Conservation (phyloP, 2,797 vertebrate species). For the Poecilia wingei region DNA sequence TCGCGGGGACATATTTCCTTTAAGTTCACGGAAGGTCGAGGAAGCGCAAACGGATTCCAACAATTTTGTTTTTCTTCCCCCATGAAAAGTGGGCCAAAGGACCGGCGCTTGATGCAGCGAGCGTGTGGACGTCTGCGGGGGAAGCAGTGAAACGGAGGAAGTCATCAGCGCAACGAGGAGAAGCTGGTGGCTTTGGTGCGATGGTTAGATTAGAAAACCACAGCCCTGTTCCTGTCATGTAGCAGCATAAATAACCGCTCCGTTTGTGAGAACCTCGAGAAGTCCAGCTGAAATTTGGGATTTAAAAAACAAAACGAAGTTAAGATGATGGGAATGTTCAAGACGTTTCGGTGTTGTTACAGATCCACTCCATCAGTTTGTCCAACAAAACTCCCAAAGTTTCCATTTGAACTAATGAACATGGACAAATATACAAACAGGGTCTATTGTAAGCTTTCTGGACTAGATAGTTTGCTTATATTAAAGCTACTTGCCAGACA, state of each 20-base stretch:
- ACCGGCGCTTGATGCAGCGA: not conserved
- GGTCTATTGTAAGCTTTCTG: not conserved
- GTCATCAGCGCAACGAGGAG: slow-evolving; percentile 50
- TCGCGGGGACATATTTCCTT: not conserved
- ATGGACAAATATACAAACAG: not conserved
- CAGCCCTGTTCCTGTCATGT: slow-evolving; percentile 27
- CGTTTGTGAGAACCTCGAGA: not conserved
- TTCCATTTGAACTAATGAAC: not conserved
- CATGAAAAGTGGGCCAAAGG: not conserved
- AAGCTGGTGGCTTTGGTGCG: slow-evolving; percentile 41
- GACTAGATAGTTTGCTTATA: not conserved
- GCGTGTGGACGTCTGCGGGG: slow-evolving; percentile 42
- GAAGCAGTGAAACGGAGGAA: slow-evolving; percentile 57
- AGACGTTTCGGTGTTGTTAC: not conserved
- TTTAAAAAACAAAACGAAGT: not conserved
- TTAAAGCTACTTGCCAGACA: not conserved
- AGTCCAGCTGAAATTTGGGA: not conserved
- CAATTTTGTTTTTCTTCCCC: not conserved
- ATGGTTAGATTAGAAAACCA: slow-evolving; percentile 55
- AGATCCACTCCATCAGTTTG: not conserved
- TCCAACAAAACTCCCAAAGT: not conserved
- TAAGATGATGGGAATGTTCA: not conserved
- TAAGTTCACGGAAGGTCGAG: not conserved
- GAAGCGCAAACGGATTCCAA: not conserved
- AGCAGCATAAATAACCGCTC: slow-evolving; percentile 2